Base-by-base conservation (phyloP, 1,140 invertebrate species). In the Globodera rostochiensis region DNA sequence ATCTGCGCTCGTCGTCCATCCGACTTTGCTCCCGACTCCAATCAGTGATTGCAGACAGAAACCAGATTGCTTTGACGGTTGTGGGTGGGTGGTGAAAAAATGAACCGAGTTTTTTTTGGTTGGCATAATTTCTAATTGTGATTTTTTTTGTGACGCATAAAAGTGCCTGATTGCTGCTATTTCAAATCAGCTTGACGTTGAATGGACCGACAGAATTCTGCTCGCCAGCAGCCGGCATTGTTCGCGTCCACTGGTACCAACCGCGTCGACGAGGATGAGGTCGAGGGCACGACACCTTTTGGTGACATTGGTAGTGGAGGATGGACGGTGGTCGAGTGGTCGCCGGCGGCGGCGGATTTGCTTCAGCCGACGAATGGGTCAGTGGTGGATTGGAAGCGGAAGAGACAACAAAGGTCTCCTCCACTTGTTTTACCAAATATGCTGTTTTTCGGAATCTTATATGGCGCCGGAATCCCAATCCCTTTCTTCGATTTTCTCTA, bases 1-100 rank as follows among this genome's bases (percentile, higher is more conserved):
- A 87, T 74, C 66, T 87, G 57, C 57, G 73, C 69, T 75, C 74
- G 15, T 25, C 73, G 7, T 84, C 84, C 53, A 73, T 88, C 21
- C 83, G 83, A 21, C 47, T 88, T 66, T 75, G 80, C 36, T 71
- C 77, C 19, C 81, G 85, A 78, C 36, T 87, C 50, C 50, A 84
- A 36, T 80, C 85, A 4, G 79, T 89, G 21, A 46, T 80, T 45
- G 83, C 88, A 13, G 75, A 83, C 19, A 73, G 87, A 21, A 79
- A 87, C 36, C 87, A 87, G 53, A 46, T 87, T n/a, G 83, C 83
- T 6, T 66, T 87, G 7, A 75, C 64, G 6, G 86, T 76, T 36
- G 36, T 1, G 36, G 36, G 36, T 36, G 36, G 36, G 2, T 36
- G 36, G 36, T 36, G 36, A n/a, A 36, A 36, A 36, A 36, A 36